Conservation (phyloP, 2,888 invertebrate genomes). For the Drosophila algonquin region DNA sequence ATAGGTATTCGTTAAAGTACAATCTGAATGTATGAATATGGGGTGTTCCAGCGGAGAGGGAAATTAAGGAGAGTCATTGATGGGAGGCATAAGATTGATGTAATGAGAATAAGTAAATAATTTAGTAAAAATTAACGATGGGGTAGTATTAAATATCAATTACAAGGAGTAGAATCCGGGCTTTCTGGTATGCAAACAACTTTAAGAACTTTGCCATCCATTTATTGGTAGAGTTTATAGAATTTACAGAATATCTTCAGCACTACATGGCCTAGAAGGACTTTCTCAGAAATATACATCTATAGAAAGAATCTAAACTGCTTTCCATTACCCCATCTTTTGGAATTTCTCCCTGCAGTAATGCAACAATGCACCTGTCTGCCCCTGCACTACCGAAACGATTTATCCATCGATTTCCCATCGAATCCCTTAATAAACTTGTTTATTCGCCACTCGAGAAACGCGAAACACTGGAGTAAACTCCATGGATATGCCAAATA, state of each 20-base stretch:
- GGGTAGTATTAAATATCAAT: not conserved
- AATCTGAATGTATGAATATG: not conserved
- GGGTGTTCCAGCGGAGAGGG: too few species aligned
- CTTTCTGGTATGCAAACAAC: too few species aligned
- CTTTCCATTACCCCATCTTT: too few species aligned
- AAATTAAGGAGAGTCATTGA: not conserved
- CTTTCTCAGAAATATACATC: not conserved
- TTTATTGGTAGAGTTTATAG: not conserved
- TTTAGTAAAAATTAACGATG: not conserved
- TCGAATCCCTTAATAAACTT: constrained; percentile 26
- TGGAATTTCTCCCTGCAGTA: too few species aligned
- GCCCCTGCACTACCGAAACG: not conserved
- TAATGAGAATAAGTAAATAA: not conserved
- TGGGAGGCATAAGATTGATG: not conserved
- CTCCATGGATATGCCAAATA: constrained; percentile 12
- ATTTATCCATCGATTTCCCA: constrained; percentile 19
- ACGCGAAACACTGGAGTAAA: not conserved
- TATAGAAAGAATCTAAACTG: too few species aligned
- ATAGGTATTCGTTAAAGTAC: constrained; percentile 18
- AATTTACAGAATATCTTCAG: not conserved
- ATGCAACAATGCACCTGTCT: constrained; percentile 5
- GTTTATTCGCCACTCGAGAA: constrained; percentile 3
- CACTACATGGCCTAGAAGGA: not conserved
- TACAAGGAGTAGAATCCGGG: not conserved
- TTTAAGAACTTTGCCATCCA: not conserved